Evolutionary conservation across 2,888 invertebrate genomes (phyloP), one percentile per base, ranked within the genome.

Genomic region (Ganaspis brasiliensis): DNA sequence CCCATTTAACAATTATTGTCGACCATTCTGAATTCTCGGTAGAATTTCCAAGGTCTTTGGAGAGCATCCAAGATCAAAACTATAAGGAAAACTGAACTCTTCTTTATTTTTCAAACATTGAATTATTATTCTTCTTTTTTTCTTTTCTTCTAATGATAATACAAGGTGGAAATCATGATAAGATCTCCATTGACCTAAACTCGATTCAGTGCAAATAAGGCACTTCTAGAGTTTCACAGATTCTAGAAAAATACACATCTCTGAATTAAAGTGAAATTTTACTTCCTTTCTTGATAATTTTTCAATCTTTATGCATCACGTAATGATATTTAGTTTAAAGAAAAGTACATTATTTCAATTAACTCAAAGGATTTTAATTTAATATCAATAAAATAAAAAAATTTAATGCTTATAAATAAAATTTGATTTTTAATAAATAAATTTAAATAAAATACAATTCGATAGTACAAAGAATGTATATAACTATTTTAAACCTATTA

Each of bases 11-110:
- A 61, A 63, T 35, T 59, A 72, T 72, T 72, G 55, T 31, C 45
- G 4, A 26, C 49, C 56, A 70, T 74, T 67, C 70, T 56, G 49
- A 74, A 70, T 55, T 31, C 26, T 56, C 57, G 14, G 45, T 67
- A 45, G 26, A 21, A 24, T 74, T 74, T 21, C 55, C 76, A 73
- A 73, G 74, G 79, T 31, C 75, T 63, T 79, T 79, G 77, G 77
- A 77, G 35, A 19, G 37, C 14, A 56, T 72, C 79, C 75, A 77
- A 77, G 45, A 73, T 49, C 72, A 67, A 72, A 74, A 59, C 49
- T 21, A 63, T 14, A n/a, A n/a, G 67, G 16, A 49, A 24, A 67
- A 67, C 45, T 40, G n/a, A 5, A 40, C 40, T 2, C 8, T 2
- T 67, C 45, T 45, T 45, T 26, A 49, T 45, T 49, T 67, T 67